phyloP scores from a whole-genome alignment of 1,140 invertebrate species.

The Aphelenchoides fujianensis region DNA sequence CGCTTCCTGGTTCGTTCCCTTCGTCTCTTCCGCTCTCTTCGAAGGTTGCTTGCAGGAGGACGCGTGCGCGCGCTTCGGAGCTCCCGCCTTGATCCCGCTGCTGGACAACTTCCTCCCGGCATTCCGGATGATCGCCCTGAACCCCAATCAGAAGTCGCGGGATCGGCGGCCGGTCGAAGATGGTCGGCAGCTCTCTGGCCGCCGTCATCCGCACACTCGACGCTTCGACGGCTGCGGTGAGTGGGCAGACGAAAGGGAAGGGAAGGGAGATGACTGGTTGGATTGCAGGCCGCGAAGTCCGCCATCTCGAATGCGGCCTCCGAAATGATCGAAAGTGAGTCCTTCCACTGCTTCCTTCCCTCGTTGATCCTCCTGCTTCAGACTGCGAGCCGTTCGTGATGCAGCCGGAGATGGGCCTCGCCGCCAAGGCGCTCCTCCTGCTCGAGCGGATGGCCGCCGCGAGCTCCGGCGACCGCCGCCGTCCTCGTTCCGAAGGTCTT shows the following conservation, averaged over 20 bases:
- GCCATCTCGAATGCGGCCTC: slow-evolving; percentile 21
- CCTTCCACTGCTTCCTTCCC: background rate
- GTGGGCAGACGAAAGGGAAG: background rate
- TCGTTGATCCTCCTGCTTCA: slow-evolving; percentile 26
- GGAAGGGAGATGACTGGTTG: too few species aligned
- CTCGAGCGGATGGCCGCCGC: slow-evolving; percentile 27
- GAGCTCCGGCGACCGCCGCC: background rate
- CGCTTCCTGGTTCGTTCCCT: slow-evolving; percentile 26
- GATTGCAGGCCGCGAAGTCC: background rate
- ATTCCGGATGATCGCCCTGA: slow-evolving; percentile 31
- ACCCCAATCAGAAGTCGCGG: slow-evolving; percentile 27
- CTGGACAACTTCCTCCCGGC: slow-evolving; percentile 29
- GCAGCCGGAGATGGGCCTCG: slow-evolving; percentile 55
- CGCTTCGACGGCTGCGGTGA: background rate
- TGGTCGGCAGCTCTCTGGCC: slow-evolving; percentile 15
- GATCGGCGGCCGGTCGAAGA: slow-evolving; percentile 11
- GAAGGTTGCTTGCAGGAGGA: background rate
- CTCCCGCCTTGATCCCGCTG: slow-evolving; percentile 11
- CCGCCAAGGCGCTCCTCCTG: slow-evolving; percentile 40
- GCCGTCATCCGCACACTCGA: slow-evolving; percentile 18
- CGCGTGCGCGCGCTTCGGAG: slow-evolving; percentile 24
- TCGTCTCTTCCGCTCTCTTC: background rate
- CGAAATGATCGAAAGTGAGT: slow-evolving; percentile 41
- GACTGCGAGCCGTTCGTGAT: slow-evolving; percentile 56
- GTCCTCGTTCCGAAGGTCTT: slow-evolving; percentile 32